These are phyloP conservation scores for Cyprinodon tularosa DNA, from an alignment of 2,113 vertebrate species.

Conservation along the genomic window DNA sequence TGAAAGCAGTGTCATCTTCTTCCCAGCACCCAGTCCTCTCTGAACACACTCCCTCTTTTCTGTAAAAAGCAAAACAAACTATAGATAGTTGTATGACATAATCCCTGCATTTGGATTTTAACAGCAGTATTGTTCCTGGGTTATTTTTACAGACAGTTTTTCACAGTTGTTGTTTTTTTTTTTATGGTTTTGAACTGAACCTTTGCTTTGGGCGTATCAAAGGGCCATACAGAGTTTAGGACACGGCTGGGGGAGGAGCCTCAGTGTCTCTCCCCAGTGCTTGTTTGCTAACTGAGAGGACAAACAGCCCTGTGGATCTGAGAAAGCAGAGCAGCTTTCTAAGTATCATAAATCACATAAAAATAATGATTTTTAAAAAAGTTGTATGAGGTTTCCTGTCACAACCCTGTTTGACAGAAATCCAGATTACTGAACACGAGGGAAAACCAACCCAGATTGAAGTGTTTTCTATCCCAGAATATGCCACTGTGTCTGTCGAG, in stretches of 20 bases:
- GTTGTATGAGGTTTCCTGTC: slow-evolving; percentile 6
- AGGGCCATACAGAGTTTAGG: slow-evolving; percentile 27
- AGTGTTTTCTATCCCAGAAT: slow-evolving; percentile 36
- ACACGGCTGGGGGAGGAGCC: slow-evolving; percentile 15
- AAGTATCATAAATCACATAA: slow-evolving; percentile 32
- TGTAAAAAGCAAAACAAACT: slow-evolving; percentile 39
- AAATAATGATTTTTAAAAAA: slow-evolving; percentile 13
- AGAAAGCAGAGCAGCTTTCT: slow-evolving; percentile 20
- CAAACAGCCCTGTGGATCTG: slow-evolving; percentile 14
- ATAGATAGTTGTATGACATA: slow-evolving; percentile 38
- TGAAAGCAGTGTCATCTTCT: slow-evolving; percentile 28
- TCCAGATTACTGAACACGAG: slow-evolving; percentile 12
- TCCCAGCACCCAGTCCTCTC: slow-evolving; percentile 39
- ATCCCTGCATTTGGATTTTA: slow-evolving; percentile 1
- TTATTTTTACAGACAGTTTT: slow-evolving; percentile 25
- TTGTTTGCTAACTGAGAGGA: slow-evolving; percentile 25
- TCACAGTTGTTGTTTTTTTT: slow-evolving; percentile 5
- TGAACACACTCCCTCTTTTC: slow-evolving; percentile 49
- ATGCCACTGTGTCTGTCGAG: slow-evolving; percentile 70
- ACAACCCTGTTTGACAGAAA: slow-evolving; percentile 9
- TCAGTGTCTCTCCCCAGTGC: background rate
- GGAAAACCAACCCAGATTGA: slow-evolving; percentile 21
- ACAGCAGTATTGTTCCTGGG: background rate
- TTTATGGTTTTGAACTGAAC: slow-evolving; percentile 16
- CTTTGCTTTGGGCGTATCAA: slow-evolving; percentile 11